Evolutionary conservation across 2,888 invertebrate genomes (phyloP).

Genomic region (Electrophaes corylata): DNA sequence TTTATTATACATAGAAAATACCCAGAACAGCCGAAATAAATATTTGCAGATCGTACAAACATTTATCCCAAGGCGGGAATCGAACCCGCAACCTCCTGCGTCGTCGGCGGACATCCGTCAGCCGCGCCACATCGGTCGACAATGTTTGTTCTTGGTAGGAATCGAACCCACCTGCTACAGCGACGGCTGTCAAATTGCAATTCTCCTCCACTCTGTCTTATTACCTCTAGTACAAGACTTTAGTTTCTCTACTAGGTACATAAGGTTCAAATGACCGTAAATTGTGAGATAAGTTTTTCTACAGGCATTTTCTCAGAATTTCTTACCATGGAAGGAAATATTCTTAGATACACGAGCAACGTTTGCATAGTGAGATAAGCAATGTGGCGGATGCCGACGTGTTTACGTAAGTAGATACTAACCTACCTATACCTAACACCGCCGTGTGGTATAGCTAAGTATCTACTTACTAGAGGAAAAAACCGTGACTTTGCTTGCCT

Average conservation of each 20-base stretch:
- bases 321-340: conserved; percentile 72
- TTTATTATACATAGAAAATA: too few species aligned
- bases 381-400: conserved; percentile 66
- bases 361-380: conserved; percentile 76
- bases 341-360: conserved; percentile 69
- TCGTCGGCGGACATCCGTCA: too few species aligned
- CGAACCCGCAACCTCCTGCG: too few species aligned
- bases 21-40: too few species aligned
- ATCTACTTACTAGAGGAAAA: conserved; percentile 3
- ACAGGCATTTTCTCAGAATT: conserved; percentile 59
- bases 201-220: background rate
- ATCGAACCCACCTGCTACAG: too few species aligned
- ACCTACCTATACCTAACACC: conserved; percentile 17
- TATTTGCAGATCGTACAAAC: too few species aligned
- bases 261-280: conserved; percentile 31
- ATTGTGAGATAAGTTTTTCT: conserved; percentile 35
- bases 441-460: conserved; percentile 1
- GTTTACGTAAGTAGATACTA: conserved; percentile 51
- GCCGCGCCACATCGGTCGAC: too few species aligned
- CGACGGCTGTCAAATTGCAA: too few species aligned
- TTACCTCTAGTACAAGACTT: background rate
- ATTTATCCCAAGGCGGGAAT: too few species aligned
- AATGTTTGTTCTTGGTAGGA: too few species aligned
- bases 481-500: too few species aligned
- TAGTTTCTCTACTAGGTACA: conserved; percentile 3